phyloP scores from a whole-genome alignment of 2,113 vertebrate genomes.

The Nansenia antarctica region DNA sequence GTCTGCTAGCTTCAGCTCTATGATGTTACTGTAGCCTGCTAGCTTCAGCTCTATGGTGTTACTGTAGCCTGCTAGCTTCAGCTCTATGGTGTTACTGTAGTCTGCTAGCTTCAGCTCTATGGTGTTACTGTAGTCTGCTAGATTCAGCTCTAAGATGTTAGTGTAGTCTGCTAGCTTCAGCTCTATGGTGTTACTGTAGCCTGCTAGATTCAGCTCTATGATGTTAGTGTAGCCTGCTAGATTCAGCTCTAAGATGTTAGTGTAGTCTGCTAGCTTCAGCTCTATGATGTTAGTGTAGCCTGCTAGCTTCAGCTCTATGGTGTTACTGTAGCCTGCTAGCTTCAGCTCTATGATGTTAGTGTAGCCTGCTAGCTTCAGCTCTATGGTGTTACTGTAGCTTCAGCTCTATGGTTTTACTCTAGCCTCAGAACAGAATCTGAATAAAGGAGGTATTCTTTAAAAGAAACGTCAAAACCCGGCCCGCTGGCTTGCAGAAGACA shows the following conservation, averaged over 20 bases:
- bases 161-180: conserved; percentile 19
- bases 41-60: no score
- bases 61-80: conserved; percentile 21
- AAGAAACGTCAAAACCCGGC: conserved; percentile 49
- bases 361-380: conserved; percentile 12
- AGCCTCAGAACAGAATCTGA: conserved; percentile 26
- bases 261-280: conserved; percentile 17
- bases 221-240: conserved; percentile 28
- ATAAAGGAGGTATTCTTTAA: conserved; percentile 52
- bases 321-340: conserved; percentile 28
- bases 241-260: background rate
- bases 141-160: background rate
- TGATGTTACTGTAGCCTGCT: conserved; percentile 22
- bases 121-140: conserved; percentile 23
- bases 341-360: background rate
- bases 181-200: conserved; percentile 17
- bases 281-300: conserved; percentile 16
- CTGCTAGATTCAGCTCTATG: no score
- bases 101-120: background rate
- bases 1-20: background rate
- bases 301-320: no score
- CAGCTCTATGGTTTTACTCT: conserved; percentile 3
- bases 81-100: conserved; percentile 13
- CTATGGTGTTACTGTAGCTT: conserved; percentile 19
- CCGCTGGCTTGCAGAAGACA: conserved; percentile 8